Conservation (phyloP, 2,888 invertebrate species). For the Ypsolopha sequella region DNA sequence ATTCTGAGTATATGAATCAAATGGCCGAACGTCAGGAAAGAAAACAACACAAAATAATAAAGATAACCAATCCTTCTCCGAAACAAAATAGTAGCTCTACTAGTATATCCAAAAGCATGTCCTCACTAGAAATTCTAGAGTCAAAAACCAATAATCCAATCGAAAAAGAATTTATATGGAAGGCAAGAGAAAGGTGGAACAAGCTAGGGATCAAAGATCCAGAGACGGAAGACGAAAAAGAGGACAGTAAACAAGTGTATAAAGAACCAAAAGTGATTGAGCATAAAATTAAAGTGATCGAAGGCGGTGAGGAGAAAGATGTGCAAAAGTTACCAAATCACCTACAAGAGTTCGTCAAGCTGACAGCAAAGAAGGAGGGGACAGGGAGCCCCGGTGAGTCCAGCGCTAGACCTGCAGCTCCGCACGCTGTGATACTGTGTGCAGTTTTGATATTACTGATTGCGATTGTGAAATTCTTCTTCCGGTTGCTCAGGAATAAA, state of each 20-base stretch:
- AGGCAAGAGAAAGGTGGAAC: slow-evolving; percentile 78
- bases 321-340: slow-evolving; percentile 79
- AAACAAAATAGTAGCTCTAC: slow-evolving; percentile 17
- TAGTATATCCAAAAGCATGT: slow-evolving; percentile 44
- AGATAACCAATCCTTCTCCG: slow-evolving; percentile 74
- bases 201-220: slow-evolving; percentile 78
- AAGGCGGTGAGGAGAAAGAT: slow-evolving; percentile 73
- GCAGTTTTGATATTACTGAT: slow-evolving; percentile 59
- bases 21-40: slow-evolving; percentile 84
- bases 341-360: slow-evolving; percentile 82
- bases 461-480: slow-evolving; percentile 49
- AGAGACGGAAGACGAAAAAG: slow-evolving; percentile 73
- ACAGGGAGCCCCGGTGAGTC: slow-evolving; percentile 66
- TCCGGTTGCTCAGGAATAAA: slow-evolving; percentile 44
- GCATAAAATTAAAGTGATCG: slow-evolving; percentile 74
- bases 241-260: slow-evolving; percentile 38
- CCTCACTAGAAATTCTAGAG: slow-evolving; percentile 39
- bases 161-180: slow-evolving; percentile 83
- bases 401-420: slow-evolving; percentile 41
- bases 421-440: slow-evolving; percentile 64
- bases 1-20: slow-evolving; percentile 84
- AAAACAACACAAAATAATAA: slow-evolving; percentile 83
- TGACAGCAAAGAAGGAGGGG: slow-evolving; percentile 66
- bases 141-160: slow-evolving; percentile 66
- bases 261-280: slow-evolving; percentile 52